Evolutionary conservation across 2,797 vertebrate species (phyloP), one percentile per base, ranked within the genome.

Genomic region (Macrochelys suwanniensis): DNA sequence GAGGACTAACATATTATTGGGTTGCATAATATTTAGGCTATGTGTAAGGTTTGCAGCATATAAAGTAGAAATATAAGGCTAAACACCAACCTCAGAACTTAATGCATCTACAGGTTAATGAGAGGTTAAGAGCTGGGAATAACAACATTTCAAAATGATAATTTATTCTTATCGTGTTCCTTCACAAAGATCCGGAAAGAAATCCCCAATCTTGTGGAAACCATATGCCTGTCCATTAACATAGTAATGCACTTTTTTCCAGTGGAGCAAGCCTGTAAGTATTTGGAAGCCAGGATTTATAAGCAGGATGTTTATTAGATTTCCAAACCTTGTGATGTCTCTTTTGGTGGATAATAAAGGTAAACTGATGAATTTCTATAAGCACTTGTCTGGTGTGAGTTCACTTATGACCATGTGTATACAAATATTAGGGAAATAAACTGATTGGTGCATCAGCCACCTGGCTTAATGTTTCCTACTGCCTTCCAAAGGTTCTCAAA

Each of bases 301-400:
- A 96, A 96, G 96, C 94, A 88, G 84, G 89, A 96, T 80, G 76
- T 96, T 97, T 96, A 96, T 97, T 94, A 90, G 89, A 95, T 94
- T 96, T 95, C 90, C 81, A 95, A 94, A 95, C 56, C 84, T 94
- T 80, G n/a, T 94, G 94, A 92, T 97, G 95, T 95, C 82, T 95
- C 74, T 89, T 97, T 97, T 91, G 26, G 68, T 94, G 76, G 56
- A 81, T 93, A 96, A 96, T 95, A 93, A 97, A 96, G 68, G 45
- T 93, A 97, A 96, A 95, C 89, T 82, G 94, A 97, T 96, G 90
- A 17, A 96, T 95, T 97, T 95, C 90, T 90, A 94, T 59, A 94
- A 82, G 82, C 95, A 95, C 89, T 87, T 97, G 86, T 91, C 90
- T 96, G 93, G 94, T 94, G 79, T 93, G 74, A 92, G 94, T 95